These are phyloP conservation scores for Chorisops tibialis DNA, from an alignment of 2,888 invertebrate species.

Conservation along the genomic window DNA sequence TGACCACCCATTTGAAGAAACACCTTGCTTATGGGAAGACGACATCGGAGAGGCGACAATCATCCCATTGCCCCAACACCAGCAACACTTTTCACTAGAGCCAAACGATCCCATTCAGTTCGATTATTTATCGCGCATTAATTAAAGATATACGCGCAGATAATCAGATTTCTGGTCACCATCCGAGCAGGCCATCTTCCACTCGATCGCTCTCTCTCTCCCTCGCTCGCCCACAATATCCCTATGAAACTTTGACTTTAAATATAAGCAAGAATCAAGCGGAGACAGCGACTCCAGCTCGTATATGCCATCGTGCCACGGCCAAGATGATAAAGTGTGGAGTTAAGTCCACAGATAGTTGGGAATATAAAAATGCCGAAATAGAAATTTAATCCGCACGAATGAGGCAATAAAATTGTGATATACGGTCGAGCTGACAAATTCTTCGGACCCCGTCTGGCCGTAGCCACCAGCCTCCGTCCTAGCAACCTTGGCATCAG, in stretches of 20 bases:
- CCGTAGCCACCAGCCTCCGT: too few species aligned
- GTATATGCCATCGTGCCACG: too few species aligned
- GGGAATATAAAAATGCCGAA: constrained; percentile 32
- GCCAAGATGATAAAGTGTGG: constrained; percentile 22
- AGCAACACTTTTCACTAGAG: constrained; percentile 12
- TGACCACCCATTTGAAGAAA: constrained; percentile 33
- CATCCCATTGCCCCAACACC: background rate
- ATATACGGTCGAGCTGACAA: constrained; percentile 33
- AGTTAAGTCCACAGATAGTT: constrained; percentile 19
- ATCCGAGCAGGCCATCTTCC: background rate
- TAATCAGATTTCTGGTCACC: constrained; percentile 30
- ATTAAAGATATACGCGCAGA: constrained; percentile 35
- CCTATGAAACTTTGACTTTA: too few species aligned
- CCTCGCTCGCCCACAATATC: background rate
- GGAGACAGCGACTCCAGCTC: too few species aligned
- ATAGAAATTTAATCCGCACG: constrained; percentile 35
- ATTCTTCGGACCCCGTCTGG: constrained; percentile 22
- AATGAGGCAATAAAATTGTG: constrained; percentile 35
- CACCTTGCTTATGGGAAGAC: constrained; percentile 30
- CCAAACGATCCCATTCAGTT: constrained; percentile 32
- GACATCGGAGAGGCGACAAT: constrained; percentile 14
- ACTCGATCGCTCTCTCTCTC: background rate
- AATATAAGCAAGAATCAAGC: background rate
- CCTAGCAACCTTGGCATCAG: too few species aligned
- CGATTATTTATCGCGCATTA: constrained; percentile 35